phyloP scores from a whole-genome alignment of 1,140 invertebrate species.

The Atopsyche davidsoni region DNA sequence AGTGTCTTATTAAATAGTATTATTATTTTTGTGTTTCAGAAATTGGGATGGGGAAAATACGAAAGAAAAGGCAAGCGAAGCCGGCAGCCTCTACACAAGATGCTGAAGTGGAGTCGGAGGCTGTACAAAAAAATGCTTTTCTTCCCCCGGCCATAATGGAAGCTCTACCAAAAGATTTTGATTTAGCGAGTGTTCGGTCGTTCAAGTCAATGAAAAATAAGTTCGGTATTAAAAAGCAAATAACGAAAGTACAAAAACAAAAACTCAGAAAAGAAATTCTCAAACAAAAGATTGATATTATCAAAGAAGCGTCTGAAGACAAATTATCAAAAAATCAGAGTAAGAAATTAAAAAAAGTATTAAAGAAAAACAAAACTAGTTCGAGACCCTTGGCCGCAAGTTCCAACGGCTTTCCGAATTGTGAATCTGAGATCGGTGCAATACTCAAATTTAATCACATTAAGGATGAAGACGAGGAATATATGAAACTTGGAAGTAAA shows the following conservation, averaged over 20 bases:
- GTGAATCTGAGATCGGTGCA: too few species aligned
- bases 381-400: not conserved
- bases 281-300: slow-evolving; percentile 10
- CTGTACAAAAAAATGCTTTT: too few species aligned
- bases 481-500: slow-evolving; percentile 16
- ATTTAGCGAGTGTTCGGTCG: slow-evolving; percentile 11
- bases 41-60: too few species aligned
- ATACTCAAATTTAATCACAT: too few species aligned
- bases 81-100: too few species aligned
- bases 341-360: slow-evolving; percentile 6
- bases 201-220: slow-evolving; percentile 17
- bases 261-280: slow-evolving; percentile 15
- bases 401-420: not conserved
- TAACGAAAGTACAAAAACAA: slow-evolving; percentile 10
- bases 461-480: slow-evolving; percentile 12
- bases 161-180: slow-evolving; percentile 1
- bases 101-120: too few species aligned
- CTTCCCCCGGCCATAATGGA: too few species aligned
- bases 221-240: slow-evolving; percentile 19
- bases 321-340: not conserved
- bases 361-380: not conserved
- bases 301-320: slow-evolving; percentile 12
- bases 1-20: too few species aligned
- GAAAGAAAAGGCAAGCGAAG: too few species aligned
- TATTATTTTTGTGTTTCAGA: too few species aligned